Conservation (phyloP, 2,113 vertebrate species). For the Cyphomyrus plagiostoma region DNA sequence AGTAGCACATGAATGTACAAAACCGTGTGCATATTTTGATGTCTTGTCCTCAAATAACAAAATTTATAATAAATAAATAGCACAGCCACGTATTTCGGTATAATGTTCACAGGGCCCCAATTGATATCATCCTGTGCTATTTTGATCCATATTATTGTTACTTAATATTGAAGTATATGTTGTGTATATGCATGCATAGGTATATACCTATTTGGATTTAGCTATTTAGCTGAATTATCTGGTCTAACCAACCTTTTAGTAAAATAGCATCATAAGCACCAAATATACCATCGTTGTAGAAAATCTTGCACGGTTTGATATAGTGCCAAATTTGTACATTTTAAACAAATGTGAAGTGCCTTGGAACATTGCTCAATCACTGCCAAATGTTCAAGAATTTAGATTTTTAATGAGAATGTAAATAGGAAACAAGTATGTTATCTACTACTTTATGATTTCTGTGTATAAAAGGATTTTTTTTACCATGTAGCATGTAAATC, state of each 20-base stretch:
- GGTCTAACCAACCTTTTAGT: not conserved
- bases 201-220: not conserved
- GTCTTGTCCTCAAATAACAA: not conserved
- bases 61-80: not conserved
- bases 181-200: not conserved
- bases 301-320: not conserved
- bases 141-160: not conserved
- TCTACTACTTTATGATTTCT: constrained; percentile 6
- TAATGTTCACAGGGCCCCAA: not conserved
- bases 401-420: not conserved
- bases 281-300: not conserved
- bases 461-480: constrained; percentile 19
- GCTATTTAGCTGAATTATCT: not conserved
- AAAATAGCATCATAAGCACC: not conserved
- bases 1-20: not conserved
- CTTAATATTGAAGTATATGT: not conserved
- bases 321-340: not conserved
- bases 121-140: not conserved
- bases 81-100: not conserved
- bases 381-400: constrained; percentile 10
- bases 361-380: constrained; percentile 14
- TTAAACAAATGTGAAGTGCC: not conserved
- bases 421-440: not conserved
- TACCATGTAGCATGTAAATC: constrained; percentile 1
- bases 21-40: not conserved